A percentile compares a stretch with the other conserved stretches of the same genome.
phyloP scores from a whole-genome alignment of 2,797 vertebrate genomes.

The Sarcophilus harrisii region DNA sequence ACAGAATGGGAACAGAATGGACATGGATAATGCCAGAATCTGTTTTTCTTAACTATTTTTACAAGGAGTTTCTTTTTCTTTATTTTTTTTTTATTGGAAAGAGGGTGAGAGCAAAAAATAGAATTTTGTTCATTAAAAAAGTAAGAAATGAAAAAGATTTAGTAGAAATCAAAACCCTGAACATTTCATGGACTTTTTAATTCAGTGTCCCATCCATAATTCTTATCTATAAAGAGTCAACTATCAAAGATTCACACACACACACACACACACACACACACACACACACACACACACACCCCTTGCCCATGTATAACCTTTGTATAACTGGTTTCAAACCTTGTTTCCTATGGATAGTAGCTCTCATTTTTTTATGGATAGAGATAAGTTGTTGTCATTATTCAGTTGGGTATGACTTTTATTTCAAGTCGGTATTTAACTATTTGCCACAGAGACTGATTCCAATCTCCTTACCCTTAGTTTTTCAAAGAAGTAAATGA shows the following conservation, averaged over 20 bases:
- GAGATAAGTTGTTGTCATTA: not conserved
- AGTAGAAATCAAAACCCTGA: not conserved
- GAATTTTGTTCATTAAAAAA: not conserved
- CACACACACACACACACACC: too few relatives aligned
- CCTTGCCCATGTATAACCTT: not conserved
- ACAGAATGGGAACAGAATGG: not conserved
- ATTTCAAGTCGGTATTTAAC: constrained; percentile 35
- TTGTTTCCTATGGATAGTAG: not conserved
- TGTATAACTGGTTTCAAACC: not conserved
- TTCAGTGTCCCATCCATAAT: not conserved
- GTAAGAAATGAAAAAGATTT: not conserved
- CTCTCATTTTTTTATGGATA: not conserved
- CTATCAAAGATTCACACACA: not conserved
- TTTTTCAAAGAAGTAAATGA: constrained; percentile 72
- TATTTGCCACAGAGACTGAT: constrained; percentile 12
- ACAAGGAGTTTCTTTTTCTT: not conserved
- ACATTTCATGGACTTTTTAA: not conserved
- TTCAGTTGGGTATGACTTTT: not conserved
- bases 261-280: too few relatives aligned
- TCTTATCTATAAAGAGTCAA: not conserved
- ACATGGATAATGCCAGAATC: not conserved
- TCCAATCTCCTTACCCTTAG: constrained; percentile 3
- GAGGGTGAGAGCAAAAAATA: not conserved
- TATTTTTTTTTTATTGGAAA: not conserved
- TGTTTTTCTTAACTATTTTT: not conserved